Evolutionary conservation across 2,888 invertebrate genomes (phyloP).

Genomic region (Tromatobia lineatoria): DNA sequence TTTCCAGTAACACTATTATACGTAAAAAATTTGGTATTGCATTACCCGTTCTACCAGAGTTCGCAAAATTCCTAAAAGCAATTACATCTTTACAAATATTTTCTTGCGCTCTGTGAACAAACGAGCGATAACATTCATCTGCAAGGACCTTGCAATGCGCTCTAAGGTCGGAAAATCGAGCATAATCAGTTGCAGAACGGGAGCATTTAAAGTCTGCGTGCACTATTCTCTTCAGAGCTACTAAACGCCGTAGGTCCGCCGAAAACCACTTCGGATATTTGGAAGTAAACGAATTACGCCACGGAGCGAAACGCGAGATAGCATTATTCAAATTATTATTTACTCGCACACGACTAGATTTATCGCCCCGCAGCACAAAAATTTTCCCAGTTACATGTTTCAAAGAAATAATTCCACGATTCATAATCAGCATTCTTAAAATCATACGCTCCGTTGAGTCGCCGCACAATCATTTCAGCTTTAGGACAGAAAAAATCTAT

Average conservation of each 20-base stretch:
- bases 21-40: neutral
- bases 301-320: neutral
- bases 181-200: neutral
- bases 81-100: neutral
- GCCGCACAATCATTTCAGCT: no score
- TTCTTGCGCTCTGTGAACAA: neutral
- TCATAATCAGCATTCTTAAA: conserved; percentile 7
- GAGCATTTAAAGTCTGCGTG: neutral
- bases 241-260: neutral
- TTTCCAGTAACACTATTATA: neutral
- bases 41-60: neutral
- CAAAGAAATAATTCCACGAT: conserved; percentile 7
- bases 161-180: neutral
- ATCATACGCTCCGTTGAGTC: neutral
- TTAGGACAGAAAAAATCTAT: neutral
- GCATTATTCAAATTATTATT: neutral
- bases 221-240: neutral
- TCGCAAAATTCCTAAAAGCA: neutral
- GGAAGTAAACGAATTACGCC: neutral
- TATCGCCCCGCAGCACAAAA: no score
- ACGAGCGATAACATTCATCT: neutral
- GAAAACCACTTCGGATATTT: conserved; percentile 16
- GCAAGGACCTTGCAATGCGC: neutral
- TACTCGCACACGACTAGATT: neutral
- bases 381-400: neutral